phyloP scores from a whole-genome alignment of 2,797 vertebrate genomes.

The Erpetoichthys calabaricus region DNA sequence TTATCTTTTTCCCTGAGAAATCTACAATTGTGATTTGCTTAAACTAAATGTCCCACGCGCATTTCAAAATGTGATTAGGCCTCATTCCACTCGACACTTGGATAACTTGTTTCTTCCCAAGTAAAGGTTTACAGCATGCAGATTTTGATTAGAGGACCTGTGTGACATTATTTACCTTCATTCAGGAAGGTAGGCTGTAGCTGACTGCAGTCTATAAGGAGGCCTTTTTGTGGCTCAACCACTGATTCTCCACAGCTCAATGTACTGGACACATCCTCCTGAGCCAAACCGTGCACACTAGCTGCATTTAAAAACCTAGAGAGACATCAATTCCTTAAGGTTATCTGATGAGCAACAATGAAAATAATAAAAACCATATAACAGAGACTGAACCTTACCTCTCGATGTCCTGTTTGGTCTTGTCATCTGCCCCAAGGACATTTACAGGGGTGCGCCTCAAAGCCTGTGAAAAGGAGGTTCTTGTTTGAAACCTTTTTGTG shows the following conservation, averaged over 20 bases:
- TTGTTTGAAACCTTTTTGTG: too few species aligned
- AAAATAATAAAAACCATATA: too few species aligned
- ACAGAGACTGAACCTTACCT: constrained; percentile 49
- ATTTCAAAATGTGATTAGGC: too few species aligned
- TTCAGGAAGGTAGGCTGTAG: constrained; percentile 58
- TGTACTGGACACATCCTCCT: constrained; percentile 66
- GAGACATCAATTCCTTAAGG: not conserved
- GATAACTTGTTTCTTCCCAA: too few species aligned
- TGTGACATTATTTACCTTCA: constrained; percentile 39
- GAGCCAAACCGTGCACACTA: constrained; percentile 80
- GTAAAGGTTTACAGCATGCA: too few species aligned
- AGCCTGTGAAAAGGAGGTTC: constrained; percentile 47
- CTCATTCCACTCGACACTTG: too few species aligned
- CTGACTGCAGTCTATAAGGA: constrained; percentile 65
- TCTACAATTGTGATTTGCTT: too few species aligned
- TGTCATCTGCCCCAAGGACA: constrained; percentile 65
- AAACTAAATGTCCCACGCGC: too few species aligned
- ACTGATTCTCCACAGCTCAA: constrained; percentile 74
- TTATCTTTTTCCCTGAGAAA: too few species aligned
- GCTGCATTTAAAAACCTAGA: constrained; percentile 83
- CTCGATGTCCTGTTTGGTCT: constrained; percentile 68
- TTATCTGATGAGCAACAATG: too few species aligned
- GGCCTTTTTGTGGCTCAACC: constrained; percentile 50
- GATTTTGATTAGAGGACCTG: too few species aligned
- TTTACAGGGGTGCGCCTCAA: constrained; percentile 79